Evolutionary conservation across 2,113 vertebrate genomes (phyloP).

Genomic region (Gymnorhina tibicen): DNA sequence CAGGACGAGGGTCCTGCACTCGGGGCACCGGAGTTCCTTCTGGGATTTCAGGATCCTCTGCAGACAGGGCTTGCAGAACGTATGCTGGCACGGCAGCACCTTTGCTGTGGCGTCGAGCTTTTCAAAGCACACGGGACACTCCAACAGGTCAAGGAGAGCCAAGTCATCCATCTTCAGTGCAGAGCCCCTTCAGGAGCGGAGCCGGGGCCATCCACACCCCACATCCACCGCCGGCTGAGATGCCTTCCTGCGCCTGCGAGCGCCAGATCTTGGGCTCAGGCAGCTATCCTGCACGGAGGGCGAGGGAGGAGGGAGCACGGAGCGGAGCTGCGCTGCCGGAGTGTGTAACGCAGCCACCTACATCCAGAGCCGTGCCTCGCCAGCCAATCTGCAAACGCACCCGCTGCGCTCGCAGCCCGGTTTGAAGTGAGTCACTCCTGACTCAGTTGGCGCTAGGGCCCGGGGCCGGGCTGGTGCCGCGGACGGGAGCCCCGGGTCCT

Average conservation of each 20-base stretch:
- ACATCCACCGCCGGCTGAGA: background rate
- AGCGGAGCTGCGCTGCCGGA: conserved; percentile 29
- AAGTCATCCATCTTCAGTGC: conserved; percentile 81
- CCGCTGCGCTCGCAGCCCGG: conserved; percentile 29
- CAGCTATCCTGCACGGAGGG: conserved; percentile 25
- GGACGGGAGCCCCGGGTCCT: background rate
- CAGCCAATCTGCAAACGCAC: conserved; percentile 52
- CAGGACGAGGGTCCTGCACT: conserved; percentile 80
- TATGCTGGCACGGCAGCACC: conserved; percentile 96
- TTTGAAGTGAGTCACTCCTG: conserved; percentile 65
- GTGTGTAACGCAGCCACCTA: conserved; percentile 62
- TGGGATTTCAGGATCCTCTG: conserved; percentile 79
- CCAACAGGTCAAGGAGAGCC: conserved; percentile 81
- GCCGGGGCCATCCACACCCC: background rate
- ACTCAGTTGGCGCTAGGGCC: conserved; percentile 53
- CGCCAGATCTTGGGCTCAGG: background rate
- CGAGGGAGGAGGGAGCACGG: conserved; percentile 14
- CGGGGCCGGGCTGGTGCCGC: background rate
- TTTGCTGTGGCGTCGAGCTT: conserved; percentile 85
- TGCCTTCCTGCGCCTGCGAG: background rate
- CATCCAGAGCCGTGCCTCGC: conserved; percentile 58
- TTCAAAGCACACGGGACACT: conserved; percentile 88
- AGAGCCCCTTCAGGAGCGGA: background rate
- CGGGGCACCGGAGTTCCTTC: conserved; percentile 85
- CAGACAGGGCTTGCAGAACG: conserved; percentile 89